Percentiles rank a stretch among this genome's conserved stretches.
phyloP scores from a whole-genome alignment of 1,140 invertebrate genomes.

The Leucophenga varia region DNA sequence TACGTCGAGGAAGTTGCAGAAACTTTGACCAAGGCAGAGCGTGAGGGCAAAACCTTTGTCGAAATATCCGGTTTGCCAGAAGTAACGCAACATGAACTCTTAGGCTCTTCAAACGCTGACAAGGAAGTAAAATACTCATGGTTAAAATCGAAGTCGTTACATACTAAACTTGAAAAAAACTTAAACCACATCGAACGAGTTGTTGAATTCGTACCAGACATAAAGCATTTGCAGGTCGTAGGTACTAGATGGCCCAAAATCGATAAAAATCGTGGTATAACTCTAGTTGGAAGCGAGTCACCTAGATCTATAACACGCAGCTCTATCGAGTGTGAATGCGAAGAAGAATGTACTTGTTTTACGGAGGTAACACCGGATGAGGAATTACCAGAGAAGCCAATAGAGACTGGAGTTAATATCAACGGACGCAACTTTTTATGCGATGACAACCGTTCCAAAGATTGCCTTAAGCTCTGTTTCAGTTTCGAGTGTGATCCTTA shows the following conservation, averaged over 20 bases:
- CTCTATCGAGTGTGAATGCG: neutral
- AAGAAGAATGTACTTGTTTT: neutral
- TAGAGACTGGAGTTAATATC: conserved; percentile 12
- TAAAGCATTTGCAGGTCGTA: conserved; percentile 27
- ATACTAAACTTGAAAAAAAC: conserved; percentile 7
- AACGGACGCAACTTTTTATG: conserved; percentile 17
- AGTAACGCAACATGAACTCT: conserved; percentile 22
- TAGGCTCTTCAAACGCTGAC: neutral
- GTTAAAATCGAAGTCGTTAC: conserved; percentile 21
- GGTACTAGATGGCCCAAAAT: no score
- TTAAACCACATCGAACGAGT: conserved; percentile 20
- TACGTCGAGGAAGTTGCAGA: conserved; percentile 4
- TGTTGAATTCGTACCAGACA: conserved; percentile 25
- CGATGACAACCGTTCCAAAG: conserved; percentile 1
- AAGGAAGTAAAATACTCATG: conserved; percentile 11
- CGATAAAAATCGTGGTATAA: neutral
- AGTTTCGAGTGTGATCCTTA: neutral
- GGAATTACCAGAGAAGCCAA: neutral
- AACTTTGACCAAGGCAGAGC: conserved; percentile 15
- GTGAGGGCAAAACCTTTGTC: neutral
- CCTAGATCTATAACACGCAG: neutral
- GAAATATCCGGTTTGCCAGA: conserved; percentile 27
- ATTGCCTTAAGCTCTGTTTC: neutral
- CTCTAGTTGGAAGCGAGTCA: conserved; percentile 5
- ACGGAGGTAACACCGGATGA: neutral